These are phyloP conservation scores for Rosalia funebris DNA, from an alignment of 2,888 invertebrate species.

Conservation along the genomic window DNA sequence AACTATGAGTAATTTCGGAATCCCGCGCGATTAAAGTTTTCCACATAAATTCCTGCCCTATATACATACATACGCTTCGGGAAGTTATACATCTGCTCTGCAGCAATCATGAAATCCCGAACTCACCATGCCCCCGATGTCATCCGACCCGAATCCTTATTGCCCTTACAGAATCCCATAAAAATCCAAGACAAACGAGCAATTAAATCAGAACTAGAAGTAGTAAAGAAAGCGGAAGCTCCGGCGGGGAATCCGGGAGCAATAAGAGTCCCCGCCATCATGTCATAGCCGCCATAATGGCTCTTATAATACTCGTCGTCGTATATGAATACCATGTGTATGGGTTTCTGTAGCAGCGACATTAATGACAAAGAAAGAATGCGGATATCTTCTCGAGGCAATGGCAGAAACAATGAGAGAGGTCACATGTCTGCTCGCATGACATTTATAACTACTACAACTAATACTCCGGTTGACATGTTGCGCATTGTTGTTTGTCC, in stretches of 20 bases:
- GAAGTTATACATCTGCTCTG: conserved; percentile 33
- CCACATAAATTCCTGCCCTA: background rate
- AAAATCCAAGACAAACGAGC: conserved; percentile 59
- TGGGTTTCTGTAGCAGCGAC: conserved; percentile 46
- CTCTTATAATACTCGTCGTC: conserved; percentile 47
- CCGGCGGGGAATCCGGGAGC: conserved; percentile 22
- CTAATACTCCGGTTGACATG: conserved; percentile 58
- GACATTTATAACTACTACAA: conserved; percentile 62
- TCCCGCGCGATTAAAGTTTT: background rate
- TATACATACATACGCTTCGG: background rate
- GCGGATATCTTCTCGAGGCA: conserved; percentile 44
- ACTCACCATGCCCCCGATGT: conserved; percentile 2
- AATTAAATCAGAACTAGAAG: conserved; percentile 59
- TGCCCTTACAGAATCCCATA: conserved; percentile 48
- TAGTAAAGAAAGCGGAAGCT: conserved; percentile 53
- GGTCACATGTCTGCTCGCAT: conserved; percentile 51
- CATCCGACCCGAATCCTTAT: conserved; percentile 39
- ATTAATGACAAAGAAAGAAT: conserved; percentile 56
- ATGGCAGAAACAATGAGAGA: conserved; percentile 59
- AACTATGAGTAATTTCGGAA: background rate
- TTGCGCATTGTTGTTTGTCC: conserved; percentile 53
- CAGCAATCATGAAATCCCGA: conserved; percentile 9
- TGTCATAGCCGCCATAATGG: conserved; percentile 55
- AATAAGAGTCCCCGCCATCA: conserved; percentile 46
- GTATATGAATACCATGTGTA: conserved; percentile 47